Conservation (phyloP, 2,113 vertebrate species). For the Puma concolor region DNA sequence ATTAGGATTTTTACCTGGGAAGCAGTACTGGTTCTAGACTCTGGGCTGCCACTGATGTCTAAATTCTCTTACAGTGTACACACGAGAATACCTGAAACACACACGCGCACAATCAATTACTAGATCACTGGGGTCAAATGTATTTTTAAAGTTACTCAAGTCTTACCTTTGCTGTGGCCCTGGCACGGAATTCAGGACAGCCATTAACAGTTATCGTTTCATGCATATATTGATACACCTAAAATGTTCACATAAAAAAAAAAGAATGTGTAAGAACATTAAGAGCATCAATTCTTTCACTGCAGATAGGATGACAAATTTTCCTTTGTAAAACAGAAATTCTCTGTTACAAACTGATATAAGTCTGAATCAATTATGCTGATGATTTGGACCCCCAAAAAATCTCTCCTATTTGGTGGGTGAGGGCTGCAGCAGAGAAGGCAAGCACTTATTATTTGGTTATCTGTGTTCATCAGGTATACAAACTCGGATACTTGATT, state of each 20-base stretch:
- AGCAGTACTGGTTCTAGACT: slow-evolving; percentile 93
- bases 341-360: neutral
- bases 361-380: neutral
- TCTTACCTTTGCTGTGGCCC: slow-evolving; percentile 98
- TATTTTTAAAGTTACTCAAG: slow-evolving; percentile 82
- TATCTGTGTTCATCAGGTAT: neutral
- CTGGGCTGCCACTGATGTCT: slow-evolving; percentile 93
- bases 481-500: neutral
- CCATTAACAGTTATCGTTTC: slow-evolving; percentile 99
- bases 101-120: slow-evolving; percentile 92
- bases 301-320: slow-evolving; percentile 52
- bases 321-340: neutral
- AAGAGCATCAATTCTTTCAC: slow-evolving; percentile 41
- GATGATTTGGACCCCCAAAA: neutral
- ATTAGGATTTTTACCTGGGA: slow-evolving; percentile 91
- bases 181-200: slow-evolving; percentile 98
- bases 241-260: slow-evolving; percentile 83
- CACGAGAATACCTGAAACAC: slow-evolving; percentile 92
- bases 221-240: slow-evolving; percentile 99
- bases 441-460: neutral
- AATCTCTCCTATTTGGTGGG: neutral
- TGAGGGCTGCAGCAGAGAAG: rapidly evolving
- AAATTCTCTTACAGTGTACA: slow-evolving; percentile 93
- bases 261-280: slow-evolving; percentile 73
- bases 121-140: slow-evolving; percentile 83